Base-by-base conservation (phyloP, 2,113 vertebrate genomes). In the Epinephelus moara region DNA sequence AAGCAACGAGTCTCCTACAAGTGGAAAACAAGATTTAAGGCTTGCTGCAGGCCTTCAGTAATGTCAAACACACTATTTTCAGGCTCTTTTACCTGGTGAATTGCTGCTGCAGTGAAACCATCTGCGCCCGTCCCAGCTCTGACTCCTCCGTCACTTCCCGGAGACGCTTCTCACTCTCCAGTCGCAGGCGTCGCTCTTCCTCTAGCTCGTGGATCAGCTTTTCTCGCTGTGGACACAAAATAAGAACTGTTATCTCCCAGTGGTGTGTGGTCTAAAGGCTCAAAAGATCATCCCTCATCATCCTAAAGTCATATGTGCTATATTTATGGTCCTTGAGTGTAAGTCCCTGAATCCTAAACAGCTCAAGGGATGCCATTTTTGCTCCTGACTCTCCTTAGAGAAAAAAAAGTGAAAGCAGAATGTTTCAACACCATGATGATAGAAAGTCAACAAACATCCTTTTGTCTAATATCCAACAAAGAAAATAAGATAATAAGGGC, bases 191-290 rank as follows among this genome's bases (percentile, higher is more conserved):
- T 92, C 96, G 95, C 91, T 98, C 97, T 95, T 97, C 96, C 94
- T 98, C 97, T 96, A 98, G 88, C 92, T 97, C 96, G 89, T 96
- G 96, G 91, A 97, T 97, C 96, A 98, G 95, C 96, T 97, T 97
- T 93, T 98, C 97, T 88, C 96, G 96, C 97, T 98, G 91, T 3
- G 90, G 93, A 80, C 1, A 86, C 70, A 80, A 17, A 23, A 72
- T 0, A 75, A 73, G 2, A 17, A 6, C 0, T 3, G 49, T 87
- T 53, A 79, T 19, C 23, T n/a, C 13, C 74, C 30, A 9, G 45
- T 11, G 17, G 42, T 1, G 56, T 42, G n/a, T 18, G 21, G 42
- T 59, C 37, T 50, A 53, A 56, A 73, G 79, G 69, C 76, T 81
- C n/a, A 73, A 64, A 53, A 64, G 76, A 66, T 82, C 84, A 53